phyloP scores from a whole-genome alignment of 2,113 vertebrate genomes.

The Steatornis caripensis region DNA sequence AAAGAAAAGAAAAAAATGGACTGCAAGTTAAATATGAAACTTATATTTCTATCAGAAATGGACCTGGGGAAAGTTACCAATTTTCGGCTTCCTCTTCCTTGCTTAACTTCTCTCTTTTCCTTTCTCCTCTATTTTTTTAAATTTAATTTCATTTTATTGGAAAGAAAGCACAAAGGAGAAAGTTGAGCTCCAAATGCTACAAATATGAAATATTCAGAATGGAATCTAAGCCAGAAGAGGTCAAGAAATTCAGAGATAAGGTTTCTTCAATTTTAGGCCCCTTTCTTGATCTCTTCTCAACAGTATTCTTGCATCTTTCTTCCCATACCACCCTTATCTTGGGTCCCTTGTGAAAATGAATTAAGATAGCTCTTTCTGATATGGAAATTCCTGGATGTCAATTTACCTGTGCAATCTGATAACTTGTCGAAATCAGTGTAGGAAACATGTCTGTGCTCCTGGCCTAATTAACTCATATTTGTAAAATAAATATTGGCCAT shows the following conservation, averaged over 20 bases:
- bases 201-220: not conserved
- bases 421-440: slow-evolving; percentile 2
- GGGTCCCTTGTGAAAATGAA: slow-evolving; percentile 35
- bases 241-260: not conserved
- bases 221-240: not conserved
- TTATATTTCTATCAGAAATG: not conserved
- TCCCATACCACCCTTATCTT: slow-evolving; percentile 26
- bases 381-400: slow-evolving; percentile 24
- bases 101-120: not conserved
- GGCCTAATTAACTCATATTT: not conserved
- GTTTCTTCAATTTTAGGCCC: not conserved
- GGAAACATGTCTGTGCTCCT: not conserved
- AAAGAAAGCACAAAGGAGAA: not conserved
- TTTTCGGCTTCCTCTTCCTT: not conserved
- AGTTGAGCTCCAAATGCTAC: not conserved
- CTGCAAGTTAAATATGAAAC: not conserved
- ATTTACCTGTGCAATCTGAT: slow-evolving; percentile 49
- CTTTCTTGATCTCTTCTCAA: not conserved
- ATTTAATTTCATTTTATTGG: not conserved
- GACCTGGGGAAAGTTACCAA: not conserved
- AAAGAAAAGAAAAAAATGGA: not conserved
- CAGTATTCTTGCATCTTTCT: not conserved
- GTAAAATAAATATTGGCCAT: slow-evolving; percentile 32
- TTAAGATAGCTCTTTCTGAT: slow-evolving; percentile 51
- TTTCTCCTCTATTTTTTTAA: not conserved